A percentile compares a stretch with the other conserved stretches of the same genome.
Conservation (phyloP, 2,888 invertebrate species). For the Geotrupes spiniger region DNA sequence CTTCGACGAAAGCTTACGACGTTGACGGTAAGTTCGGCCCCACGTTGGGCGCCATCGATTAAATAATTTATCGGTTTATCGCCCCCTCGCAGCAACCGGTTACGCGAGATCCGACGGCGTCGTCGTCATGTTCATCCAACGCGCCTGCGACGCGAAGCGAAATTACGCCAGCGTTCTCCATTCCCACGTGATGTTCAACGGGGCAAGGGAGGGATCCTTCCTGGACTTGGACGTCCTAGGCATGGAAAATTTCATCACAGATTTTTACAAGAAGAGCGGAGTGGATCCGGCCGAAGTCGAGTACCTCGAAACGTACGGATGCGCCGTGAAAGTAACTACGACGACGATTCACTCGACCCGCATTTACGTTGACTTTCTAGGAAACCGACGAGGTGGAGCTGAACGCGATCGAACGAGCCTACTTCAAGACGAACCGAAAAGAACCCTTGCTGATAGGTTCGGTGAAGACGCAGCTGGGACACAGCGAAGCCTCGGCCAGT, state of each 20-base stretch:
- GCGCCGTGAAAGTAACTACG: conserved; percentile 53
- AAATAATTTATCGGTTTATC: too few relatives aligned
- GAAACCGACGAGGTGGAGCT: conserved; percentile 68
- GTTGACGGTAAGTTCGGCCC: conserved; percentile 52
- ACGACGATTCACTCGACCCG: conserved; percentile 13
- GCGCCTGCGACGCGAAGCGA: conserved; percentile 55
- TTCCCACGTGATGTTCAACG: conserved; percentile 58
- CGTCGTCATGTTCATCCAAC: conserved; percentile 71
- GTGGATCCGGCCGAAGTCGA: conserved; percentile 45
- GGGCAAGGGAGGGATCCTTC: conserved; percentile 49
- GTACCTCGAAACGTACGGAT: conserved; percentile 47
- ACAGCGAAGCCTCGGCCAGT: conserved; percentile 89
- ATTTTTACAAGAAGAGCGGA: conserved; percentile 55
- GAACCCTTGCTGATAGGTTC: conserved; percentile 86
- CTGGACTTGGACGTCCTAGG: conserved; percentile 43
- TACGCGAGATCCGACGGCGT: conserved; percentile 83
- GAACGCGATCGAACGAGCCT: conserved; percentile 84
- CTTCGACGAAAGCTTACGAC: conserved; percentile 64
- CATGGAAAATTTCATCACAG: conserved; percentile 55
- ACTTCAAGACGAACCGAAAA: conserved; percentile 77
- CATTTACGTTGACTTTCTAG: too few relatives aligned
- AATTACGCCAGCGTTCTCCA: conserved; percentile 57
- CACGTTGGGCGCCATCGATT: not conserved
- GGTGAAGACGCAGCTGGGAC: conserved; percentile 97
- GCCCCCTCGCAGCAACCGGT: conserved; percentile 60